phyloP scores from a whole-genome alignment of 2,888 invertebrate genomes.

The Hyles lineata region DNA sequence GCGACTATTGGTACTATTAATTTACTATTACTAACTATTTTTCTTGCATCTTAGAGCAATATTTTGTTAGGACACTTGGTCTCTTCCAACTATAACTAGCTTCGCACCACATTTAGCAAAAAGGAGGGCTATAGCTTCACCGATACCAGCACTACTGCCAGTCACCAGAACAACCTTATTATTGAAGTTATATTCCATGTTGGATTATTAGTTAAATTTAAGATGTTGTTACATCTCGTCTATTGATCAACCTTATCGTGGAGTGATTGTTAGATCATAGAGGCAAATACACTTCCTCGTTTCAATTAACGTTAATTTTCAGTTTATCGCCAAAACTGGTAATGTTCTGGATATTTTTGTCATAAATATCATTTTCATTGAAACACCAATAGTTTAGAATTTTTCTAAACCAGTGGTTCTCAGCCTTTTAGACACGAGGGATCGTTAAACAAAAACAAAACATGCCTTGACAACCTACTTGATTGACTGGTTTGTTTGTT shows the following conservation, averaged over 20 bases:
- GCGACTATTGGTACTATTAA: neutral
- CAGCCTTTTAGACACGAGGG: too few relatives aligned
- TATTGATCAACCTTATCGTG: neutral
- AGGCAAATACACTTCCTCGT: too few relatives aligned
- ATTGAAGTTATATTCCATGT: neutral
- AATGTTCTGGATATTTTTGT: too few relatives aligned
- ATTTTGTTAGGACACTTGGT: neutral
- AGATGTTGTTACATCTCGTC: neutral
- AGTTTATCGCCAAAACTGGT: too few relatives aligned
- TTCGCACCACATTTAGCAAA: constrained; percentile 4
- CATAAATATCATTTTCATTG: too few relatives aligned
- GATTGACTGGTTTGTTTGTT: too few relatives aligned
- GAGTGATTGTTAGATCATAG: neutral
- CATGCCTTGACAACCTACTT: too few relatives aligned
- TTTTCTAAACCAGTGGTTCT: too few relatives aligned
- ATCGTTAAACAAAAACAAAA: too few relatives aligned
- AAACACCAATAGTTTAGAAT: too few relatives aligned
- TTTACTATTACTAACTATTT: too few relatives aligned
- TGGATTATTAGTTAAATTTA: neutral
- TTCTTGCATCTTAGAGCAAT: neutral
- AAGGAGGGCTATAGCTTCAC: neutral
- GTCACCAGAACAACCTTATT: neutral
- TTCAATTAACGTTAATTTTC: too few relatives aligned
- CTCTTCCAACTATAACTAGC: neutral
- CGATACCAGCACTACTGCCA: neutral